Percentiles rank a stretch among this genome's conserved stretches.
Evolutionary conservation across 1,140 invertebrate species (phyloP).

Genomic region (Achatina immaculata): DNA sequence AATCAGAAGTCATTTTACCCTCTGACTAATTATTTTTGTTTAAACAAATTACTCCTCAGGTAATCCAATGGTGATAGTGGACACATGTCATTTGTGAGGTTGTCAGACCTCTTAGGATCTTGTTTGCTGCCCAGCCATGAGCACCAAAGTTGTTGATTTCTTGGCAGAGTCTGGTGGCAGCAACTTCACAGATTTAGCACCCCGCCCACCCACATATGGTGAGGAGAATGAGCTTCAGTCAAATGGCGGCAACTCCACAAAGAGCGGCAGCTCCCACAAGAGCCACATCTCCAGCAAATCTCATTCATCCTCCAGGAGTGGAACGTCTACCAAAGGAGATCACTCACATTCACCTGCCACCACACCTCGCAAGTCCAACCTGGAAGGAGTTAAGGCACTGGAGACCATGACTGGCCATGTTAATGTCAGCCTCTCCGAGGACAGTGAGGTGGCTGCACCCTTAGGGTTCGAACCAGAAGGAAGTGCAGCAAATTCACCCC

Average conservation of each 20-base stretch:
- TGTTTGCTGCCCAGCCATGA: constrained; percentile 45
- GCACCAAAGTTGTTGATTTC: constrained; percentile 66
- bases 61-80: background rate
- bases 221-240: constrained; percentile 70
- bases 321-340: constrained; percentile 57
- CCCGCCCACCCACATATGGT: constrained; percentile 68
- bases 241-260: constrained; percentile 64
- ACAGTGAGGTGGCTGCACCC: constrained; percentile 61
- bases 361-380: constrained; percentile 65
- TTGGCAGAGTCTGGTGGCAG: constrained; percentile 67
- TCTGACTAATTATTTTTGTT: too few species aligned
- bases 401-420: constrained; percentile 13
- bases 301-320: constrained; percentile 55
- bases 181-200: constrained; percentile 68
- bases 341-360: constrained; percentile 59
- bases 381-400: constrained; percentile 48
- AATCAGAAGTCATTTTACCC: too few species aligned
- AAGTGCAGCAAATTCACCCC: constrained; percentile 66
- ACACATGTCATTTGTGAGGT: background rate
- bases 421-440: constrained; percentile 42
- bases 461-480: constrained; percentile 70
- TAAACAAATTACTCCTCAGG: background rate
- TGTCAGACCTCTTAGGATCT: constrained; percentile 24
- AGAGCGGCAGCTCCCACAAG: constrained; percentile 64
- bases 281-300: constrained; percentile 59